Evolutionary conservation across 2,797 vertebrate genomes (phyloP).

Genomic region (Trachurus trachurus): DNA sequence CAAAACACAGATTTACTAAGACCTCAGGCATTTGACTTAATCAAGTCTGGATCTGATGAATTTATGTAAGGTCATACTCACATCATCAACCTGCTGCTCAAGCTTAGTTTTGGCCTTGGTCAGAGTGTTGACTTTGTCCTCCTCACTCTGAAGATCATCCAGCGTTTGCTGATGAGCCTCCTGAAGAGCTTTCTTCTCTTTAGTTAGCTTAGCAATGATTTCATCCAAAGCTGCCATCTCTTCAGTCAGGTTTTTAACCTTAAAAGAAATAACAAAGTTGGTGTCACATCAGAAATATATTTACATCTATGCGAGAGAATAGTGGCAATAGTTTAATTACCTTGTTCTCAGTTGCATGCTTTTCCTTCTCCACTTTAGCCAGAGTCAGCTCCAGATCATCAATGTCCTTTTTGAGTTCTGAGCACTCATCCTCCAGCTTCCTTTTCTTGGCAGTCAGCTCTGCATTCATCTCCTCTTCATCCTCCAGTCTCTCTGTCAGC

Average conservation of each 20-base stretch:
- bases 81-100: slow-evolving; percentile 92
- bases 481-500: slow-evolving; percentile 88
- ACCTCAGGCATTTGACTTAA: not conserved
- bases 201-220: slow-evolving; percentile 88
- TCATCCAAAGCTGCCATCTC: slow-evolving; percentile 92
- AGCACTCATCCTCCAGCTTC: slow-evolving; percentile 91
- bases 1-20: not conserved
- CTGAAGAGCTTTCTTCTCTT: slow-evolving; percentile 91
- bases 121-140: slow-evolving; percentile 93
- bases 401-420: slow-evolving; percentile 92
- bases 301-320: not conserved
- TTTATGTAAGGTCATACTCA: slow-evolving; percentile 65
- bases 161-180: slow-evolving; percentile 91
- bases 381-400: slow-evolving; percentile 91
- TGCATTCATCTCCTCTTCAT: slow-evolving; percentile 69
- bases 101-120: slow-evolving; percentile 92
- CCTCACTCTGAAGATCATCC: slow-evolving; percentile 92
- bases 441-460: slow-evolving; percentile 89
- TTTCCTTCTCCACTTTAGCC: slow-evolving; percentile 94
- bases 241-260: slow-evolving; percentile 91
- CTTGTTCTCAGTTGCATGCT: slow-evolving; percentile 94
- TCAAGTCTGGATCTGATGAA: not conserved
- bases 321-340: slow-evolving; percentile 31
- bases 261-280: not conserved
- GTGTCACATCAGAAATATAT: not conserved